Evolutionary conservation across 2,797 vertebrate species (phyloP).

Genomic region (Acridotheres tristis): DNA sequence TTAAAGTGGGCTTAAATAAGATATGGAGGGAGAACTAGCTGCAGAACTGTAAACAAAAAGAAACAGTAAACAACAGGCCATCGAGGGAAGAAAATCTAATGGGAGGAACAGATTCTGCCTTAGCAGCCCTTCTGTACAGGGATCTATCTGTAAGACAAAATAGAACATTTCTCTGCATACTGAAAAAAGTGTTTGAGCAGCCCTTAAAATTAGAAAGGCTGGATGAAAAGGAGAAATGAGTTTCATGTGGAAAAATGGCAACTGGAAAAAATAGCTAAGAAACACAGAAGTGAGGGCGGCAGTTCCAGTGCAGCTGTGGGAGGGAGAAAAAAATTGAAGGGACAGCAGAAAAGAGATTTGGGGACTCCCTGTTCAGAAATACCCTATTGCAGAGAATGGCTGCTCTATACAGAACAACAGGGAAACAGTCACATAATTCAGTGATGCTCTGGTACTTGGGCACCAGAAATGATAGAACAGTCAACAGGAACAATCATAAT

Average conservation of each 20-base stretch:
- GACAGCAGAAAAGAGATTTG: background rate
- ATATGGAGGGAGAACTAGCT: background rate
- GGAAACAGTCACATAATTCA: background rate
- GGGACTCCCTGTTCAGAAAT: background rate
- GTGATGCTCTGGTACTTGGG: background rate
- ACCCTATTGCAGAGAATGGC: background rate
- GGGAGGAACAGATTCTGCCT: background rate
- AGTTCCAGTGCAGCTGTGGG: background rate
- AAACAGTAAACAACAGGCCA: background rate
- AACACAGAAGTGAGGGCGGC: background rate
- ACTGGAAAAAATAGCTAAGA: background rate
- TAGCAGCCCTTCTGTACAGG: background rate
- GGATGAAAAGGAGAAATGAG: background rate
- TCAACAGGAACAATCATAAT: background rate
- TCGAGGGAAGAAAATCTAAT: background rate
- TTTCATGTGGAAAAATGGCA: background rate
- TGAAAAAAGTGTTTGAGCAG: background rate
- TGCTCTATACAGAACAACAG: background rate
- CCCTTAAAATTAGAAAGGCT: conserved; percentile 1
- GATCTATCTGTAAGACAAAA: background rate
- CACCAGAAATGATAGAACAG: background rate
- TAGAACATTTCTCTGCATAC: background rate
- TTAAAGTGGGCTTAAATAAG: background rate
- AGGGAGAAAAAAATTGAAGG: background rate
- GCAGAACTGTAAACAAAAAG: conserved; percentile 7